A percentile compares a stretch with the other conserved stretches of the same genome.
Conservation (phyloP, 2,888 invertebrate genomes). For the Teinopalpus imperialis region DNA sequence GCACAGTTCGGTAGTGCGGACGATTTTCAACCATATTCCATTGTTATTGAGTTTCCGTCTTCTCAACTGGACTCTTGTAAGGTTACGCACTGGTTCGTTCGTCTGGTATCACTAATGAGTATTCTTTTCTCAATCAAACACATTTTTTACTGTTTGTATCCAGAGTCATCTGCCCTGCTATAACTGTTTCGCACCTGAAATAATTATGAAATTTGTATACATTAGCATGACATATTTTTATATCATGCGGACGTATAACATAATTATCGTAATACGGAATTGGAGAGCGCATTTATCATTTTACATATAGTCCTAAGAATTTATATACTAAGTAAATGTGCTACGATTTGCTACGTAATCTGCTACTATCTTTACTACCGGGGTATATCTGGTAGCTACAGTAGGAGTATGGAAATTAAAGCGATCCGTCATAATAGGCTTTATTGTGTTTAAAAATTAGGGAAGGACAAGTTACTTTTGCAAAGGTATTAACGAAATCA, state of each 20-base stretch:
- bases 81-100: conserved; percentile 67
- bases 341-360: conserved; percentile 13
- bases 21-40: conserved; percentile 78
- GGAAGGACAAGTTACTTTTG: too few species aligned
- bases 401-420: too few species aligned
- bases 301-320: not conserved
- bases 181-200: conserved; percentile 58
- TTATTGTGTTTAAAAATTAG: too few species aligned
- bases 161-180: conserved; percentile 54
- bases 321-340: conserved; percentile 6
- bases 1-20: conserved; percentile 61
- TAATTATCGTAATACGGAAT: conserved; percentile 40
- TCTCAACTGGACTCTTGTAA: conserved; percentile 68
- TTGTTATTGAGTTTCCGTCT: conserved; percentile 62
- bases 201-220: conserved; percentile 40
- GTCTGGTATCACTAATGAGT: conserved; percentile 57
- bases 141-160: conserved; percentile 68
- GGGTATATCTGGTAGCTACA: too few species aligned
- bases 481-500: not conserved
- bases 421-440: too few species aligned
- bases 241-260: conserved; percentile 51
- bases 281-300: conserved; percentile 57
- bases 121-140: conserved; percentile 66
- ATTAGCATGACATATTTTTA: conserved; percentile 41
- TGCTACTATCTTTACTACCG: too few species aligned